Percentiles rank a stretch among this genome's conserved stretches.
These are phyloP conservation scores for Aphelenchoides bicaudatus DNA, from an alignment of 2,888 invertebrate genomes.

Conservation along the genomic window DNA sequence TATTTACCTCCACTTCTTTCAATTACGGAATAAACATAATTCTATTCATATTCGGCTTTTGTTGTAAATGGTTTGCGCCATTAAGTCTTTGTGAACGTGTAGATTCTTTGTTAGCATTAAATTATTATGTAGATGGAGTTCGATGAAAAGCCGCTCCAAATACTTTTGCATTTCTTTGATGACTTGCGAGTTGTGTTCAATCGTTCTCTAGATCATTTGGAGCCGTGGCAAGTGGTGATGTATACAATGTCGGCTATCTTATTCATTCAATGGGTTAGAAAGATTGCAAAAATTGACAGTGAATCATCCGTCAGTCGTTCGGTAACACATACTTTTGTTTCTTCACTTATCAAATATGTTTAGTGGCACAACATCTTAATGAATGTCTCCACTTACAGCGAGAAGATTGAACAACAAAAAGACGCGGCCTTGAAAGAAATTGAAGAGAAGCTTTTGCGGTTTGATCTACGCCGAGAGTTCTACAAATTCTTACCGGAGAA, in stretches of 20 bases:
- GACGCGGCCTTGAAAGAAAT: constrained; percentile 35
- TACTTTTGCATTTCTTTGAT: constrained; percentile 43
- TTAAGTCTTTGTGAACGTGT: too few species aligned
- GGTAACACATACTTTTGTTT: constrained; percentile 17
- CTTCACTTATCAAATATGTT: too few species aligned
- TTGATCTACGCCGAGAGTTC: constrained; percentile 42
- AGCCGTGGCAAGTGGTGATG: constrained; percentile 52
- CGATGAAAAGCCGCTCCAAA: constrained; percentile 37
- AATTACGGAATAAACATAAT: too few species aligned
- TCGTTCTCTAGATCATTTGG: constrained; percentile 43
- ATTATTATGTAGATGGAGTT: constrained; percentile 25
- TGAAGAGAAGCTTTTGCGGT: constrained; percentile 35
- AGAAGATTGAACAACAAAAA: constrained; percentile 61
- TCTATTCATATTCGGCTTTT: too few species aligned
- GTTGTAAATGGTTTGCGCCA: too few species aligned
- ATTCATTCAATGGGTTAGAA: constrained; percentile 39
- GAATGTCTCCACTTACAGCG: constrained; percentile 1
- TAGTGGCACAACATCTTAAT: constrained; percentile 10
- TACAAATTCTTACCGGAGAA: constrained; percentile 67
- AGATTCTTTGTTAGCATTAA: too few species aligned
- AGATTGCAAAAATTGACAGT: constrained; percentile 37
- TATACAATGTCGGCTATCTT: constrained; percentile 35
- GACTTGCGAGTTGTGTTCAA: constrained; percentile 42
- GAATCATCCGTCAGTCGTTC: constrained; percentile 25
- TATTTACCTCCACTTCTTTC: too few species aligned